phyloP scores from a whole-genome alignment of 2,888 invertebrate genomes.

The Drosophila stalkeri region DNA sequence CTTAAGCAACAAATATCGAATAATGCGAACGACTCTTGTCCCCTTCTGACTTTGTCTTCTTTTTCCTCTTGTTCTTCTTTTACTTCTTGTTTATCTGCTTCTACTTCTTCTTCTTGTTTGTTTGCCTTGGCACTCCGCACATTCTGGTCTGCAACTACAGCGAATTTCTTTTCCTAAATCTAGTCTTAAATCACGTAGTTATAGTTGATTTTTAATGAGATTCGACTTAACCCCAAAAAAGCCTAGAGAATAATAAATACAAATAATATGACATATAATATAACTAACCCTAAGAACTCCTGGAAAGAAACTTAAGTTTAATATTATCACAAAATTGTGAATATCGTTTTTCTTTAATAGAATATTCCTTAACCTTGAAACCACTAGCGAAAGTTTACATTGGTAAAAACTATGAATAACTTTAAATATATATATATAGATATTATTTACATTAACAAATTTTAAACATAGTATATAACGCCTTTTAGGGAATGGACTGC shows the following conservation, averaged over 20 bases:
- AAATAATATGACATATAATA: too few relatives aligned
- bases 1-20: slow-evolving; percentile 48
- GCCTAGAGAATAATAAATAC: neutral
- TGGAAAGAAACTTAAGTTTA: too few relatives aligned
- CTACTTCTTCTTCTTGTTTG: slow-evolving; percentile 9
- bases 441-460: too few relatives aligned
- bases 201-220: neutral
- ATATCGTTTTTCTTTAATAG: too few relatives aligned
- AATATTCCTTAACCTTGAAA: too few relatives aligned
- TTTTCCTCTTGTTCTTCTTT: slow-evolving; percentile 1
- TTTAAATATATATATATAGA: too few relatives aligned
- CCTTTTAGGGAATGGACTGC: too few relatives aligned
- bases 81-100: slow-evolving; percentile 3
- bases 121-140: slow-evolving; percentile 36
- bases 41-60: slow-evolving; percentile 13
- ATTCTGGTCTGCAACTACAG: slow-evolving; percentile 33
- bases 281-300: too few relatives aligned
- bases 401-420: too few relatives aligned
- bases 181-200: slow-evolving; percentile 34
- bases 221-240: neutral
- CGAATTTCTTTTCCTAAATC: slow-evolving; percentile 25
- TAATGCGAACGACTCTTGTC: slow-evolving; percentile 39
- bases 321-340: too few relatives aligned
- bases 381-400: too few relatives aligned
- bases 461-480: too few relatives aligned